These are phyloP conservation scores for Gasterosteus aculeatus DNA, from an alignment of 2,113 vertebrate genomes.

Conservation along the genomic window DNA sequence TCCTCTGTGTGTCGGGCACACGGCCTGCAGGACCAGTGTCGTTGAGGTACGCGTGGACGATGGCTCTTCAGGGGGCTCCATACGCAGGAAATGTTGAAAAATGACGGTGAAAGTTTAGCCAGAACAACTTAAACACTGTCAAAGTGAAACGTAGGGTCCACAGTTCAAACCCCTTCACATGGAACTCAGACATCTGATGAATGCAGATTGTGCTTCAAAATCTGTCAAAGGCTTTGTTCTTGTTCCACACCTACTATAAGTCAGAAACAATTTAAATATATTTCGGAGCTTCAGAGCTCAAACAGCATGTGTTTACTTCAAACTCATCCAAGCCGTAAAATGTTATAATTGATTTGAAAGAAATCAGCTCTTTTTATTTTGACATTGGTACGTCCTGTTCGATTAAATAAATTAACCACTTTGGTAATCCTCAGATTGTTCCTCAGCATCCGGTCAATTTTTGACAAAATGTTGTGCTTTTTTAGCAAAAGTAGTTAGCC, in stretches of 20 bases:
- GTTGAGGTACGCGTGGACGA: background rate
- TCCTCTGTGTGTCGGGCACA: constrained; percentile 13
- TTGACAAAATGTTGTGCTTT: too few species aligned
- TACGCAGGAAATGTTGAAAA: constrained; percentile 7
- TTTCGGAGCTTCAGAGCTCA: too few species aligned
- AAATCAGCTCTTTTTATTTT: background rate
- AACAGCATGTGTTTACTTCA: background rate
- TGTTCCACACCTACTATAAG: background rate
- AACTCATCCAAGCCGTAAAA: background rate
- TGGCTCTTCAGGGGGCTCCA: constrained; percentile 21
- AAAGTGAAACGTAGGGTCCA: background rate
- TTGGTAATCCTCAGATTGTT: too few species aligned
- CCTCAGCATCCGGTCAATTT: too few species aligned
- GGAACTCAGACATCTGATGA: background rate
- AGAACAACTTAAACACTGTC: constrained; percentile 9
- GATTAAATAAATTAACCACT: too few species aligned
- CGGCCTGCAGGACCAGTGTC: background rate
- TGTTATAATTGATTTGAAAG: background rate
- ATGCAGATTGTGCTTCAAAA: background rate
- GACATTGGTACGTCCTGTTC: background rate
- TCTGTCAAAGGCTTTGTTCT: background rate
- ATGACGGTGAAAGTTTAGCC: constrained; percentile 13
- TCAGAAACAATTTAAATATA: background rate
- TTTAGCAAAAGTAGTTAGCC: too few species aligned
- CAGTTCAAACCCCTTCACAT: constrained; percentile 2